phyloP scores from a whole-genome alignment of 2,888 invertebrate species.

The Cosmia pyralina region DNA sequence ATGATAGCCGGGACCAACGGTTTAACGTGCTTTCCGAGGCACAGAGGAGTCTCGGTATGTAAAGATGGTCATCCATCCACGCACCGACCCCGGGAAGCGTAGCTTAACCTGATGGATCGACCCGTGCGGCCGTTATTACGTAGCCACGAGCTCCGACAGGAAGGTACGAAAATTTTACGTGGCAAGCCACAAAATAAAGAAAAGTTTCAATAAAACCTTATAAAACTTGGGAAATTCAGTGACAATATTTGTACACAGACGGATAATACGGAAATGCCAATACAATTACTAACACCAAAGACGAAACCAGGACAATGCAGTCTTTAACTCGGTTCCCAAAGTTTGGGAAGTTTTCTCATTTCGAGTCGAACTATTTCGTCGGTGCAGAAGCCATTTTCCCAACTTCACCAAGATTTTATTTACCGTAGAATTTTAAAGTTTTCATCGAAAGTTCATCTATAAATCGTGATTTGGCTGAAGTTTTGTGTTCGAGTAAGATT shows the following conservation, averaged over 20 bases:
- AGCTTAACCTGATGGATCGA: too few species aligned
- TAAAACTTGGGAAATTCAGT: slow-evolving; percentile 1
- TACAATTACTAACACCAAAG: slow-evolving; percentile 27
- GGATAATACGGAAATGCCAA: slow-evolving; percentile 26
- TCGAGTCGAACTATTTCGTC: slow-evolving; percentile 35
- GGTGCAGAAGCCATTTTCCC: slow-evolving; percentile 33
- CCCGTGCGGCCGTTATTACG: too few species aligned
- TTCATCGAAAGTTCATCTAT: slow-evolving; percentile 47
- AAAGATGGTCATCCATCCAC: too few species aligned
- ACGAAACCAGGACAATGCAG: slow-evolving; percentile 41
- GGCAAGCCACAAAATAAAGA: not conserved
- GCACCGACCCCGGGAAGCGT: too few species aligned
- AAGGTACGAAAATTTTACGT: too few species aligned
- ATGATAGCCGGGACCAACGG: too few species aligned
- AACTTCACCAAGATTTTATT: slow-evolving; percentile 54
- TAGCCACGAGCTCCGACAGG: too few species aligned
- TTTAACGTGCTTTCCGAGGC: too few species aligned
- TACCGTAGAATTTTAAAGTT: slow-evolving; percentile 59
- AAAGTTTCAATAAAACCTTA: slow-evolving; percentile 13
- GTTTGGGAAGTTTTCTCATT: slow-evolving; percentile 57
- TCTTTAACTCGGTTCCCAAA: slow-evolving; percentile 25
- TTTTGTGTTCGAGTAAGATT: slow-evolving; percentile 47
- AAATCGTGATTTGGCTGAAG: slow-evolving; percentile 54
- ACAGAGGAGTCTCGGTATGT: too few species aligned
- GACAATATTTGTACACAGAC: slow-evolving; percentile 6